phyloP scores from a whole-genome alignment of 2,113 vertebrate species.

The western clawed frog (Xenopus tropicalis) region UCB_Xtro_10.0 CM004446.2:71759501-71760000 shows the following conservation, averaged over 20 bases:
- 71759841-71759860: conserved; percentile 25
- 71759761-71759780: conserved; percentile 23
- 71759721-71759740: conserved; percentile 3
- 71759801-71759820: conserved; percentile 24
- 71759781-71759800: conserved; percentile 31
- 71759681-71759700: conserved; percentile 10
- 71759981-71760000: conserved; percentile 21
- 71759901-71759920: conserved; percentile 36
- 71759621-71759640: no score
- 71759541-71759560: no score
- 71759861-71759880: conserved; percentile 35
- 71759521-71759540: no score
- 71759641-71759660: background rate
- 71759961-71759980: background rate
- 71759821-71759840: conserved; percentile 40
- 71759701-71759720: conserved; percentile 21
- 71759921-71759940: conserved; percentile 25
- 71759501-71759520: no score
- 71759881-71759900: conserved; percentile 25
- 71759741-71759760: conserved; percentile 36
- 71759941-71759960: background rate
- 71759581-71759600: background rate
- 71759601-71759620: no score
- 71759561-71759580: no score
- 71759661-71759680: conserved; percentile 9